phyloP scores from a whole-genome alignment of 2,888 invertebrate species.

The Iselma pallidipennis region DNA sequence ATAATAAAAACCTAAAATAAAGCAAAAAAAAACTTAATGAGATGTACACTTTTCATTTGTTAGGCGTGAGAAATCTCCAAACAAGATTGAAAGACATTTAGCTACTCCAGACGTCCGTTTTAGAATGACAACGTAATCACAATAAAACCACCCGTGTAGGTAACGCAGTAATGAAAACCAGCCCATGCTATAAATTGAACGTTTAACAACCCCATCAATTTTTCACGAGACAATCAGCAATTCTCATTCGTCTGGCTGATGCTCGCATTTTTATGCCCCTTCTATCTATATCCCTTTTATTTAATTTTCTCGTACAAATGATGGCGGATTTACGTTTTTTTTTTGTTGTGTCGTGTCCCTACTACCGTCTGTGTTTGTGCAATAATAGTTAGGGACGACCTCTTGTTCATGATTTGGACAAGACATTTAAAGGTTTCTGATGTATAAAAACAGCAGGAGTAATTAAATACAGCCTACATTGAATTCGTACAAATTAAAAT shows the following conservation, averaged over 20 bases:
- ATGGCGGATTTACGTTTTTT: constrained; percentile 8
- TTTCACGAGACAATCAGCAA: constrained; percentile 43
- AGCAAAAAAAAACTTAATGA: too few relatives aligned
- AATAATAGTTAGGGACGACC: neutral
- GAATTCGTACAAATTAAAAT: neutral
- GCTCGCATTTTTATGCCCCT: constrained; percentile 27
- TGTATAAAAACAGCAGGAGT: neutral
- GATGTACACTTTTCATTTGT: too few relatives aligned
- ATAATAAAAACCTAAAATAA: too few relatives aligned
- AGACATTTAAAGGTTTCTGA: neutral
- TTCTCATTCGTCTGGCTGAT: constrained; percentile 35
- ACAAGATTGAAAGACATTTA: constrained; percentile 31
- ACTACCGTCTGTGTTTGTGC: neutral
- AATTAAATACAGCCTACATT: neutral
- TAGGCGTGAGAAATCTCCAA: constrained; percentile 16
- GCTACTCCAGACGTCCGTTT: constrained; percentile 18
- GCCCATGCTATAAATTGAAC: constrained; percentile 42
- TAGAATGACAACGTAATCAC: constrained; percentile 40
- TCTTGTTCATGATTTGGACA: neutral
- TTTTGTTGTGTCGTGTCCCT: neutral
- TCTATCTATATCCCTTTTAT: constrained; percentile 25
- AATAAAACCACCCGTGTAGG: constrained; percentile 41
- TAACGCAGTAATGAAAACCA: constrained; percentile 43
- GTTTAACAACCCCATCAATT: constrained; percentile 47
- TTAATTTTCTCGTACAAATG: constrained; percentile 24